Base-by-base conservation (phyloP, 2,113 vertebrate species). In the Chaetodon auriga region DNA sequence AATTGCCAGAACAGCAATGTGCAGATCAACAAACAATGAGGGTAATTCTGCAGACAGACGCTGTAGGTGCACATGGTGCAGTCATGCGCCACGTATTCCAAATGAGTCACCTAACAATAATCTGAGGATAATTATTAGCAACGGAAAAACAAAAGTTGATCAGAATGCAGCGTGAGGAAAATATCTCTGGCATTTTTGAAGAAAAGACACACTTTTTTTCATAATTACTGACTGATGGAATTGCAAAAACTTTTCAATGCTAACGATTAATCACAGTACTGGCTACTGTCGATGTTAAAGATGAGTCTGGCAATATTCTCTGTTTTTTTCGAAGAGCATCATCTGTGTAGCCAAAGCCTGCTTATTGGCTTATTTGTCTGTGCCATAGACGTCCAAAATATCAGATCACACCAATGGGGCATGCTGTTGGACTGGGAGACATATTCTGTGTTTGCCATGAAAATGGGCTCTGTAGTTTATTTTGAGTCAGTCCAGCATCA, bases 51-150 rank as follows among this genome's bases (percentile, higher is more conserved):
- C 63, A 36, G 43, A 81, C 71, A 83, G 60, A 71, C 58, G 61
- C 51, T 75, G 43, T 55, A 45, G 30, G 73, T 81, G 46, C 48
- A 60, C 46, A 7, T 9, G 2, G 48, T 57, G 60, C 66, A 75
- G 57, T 57, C 76, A 83, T 77, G 81, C 18, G 4, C 21, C 62
- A 11, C 43, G 66, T 68, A 73, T 81, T 82, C 10, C 1, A 65
- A 75, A 75, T 72, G 72, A 90, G 46, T 83, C 73, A 80, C 70
- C 14, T n/a, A 75, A 66, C 43, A 70, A 58, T 58, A 64, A 55
- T 75, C 73, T 75, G 16, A 15, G 38, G 38, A 57, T 41, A 54
- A 83, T 89, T 81, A 88, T 82, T 77, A 83, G 38, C 49, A 46
- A 65, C 21, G 25, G 48, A 77, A 80, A 80, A 61, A 76, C 30